Base-by-base conservation (phyloP, 2,888 invertebrate genomes). In the Gasteruption jaculator region DNA sequence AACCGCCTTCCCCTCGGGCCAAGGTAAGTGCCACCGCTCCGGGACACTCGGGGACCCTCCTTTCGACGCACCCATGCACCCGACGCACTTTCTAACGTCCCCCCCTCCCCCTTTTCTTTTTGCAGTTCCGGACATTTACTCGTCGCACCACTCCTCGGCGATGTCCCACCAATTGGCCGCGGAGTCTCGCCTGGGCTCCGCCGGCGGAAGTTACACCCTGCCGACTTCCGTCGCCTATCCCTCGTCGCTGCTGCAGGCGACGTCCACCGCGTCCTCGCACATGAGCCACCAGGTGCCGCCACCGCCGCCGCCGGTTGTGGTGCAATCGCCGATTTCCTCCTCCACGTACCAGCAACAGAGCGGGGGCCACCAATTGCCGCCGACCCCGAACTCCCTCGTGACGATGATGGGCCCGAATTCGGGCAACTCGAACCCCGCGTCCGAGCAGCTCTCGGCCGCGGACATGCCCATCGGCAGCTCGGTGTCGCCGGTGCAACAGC, bases 1-100 rank as follows among this genome's bases (percentile, higher is more conserved):
- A 15, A 75, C 80, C 66, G 79, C 80, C 1, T 83, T 82, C 61
- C 73, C 77, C 0, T 67, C 81, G 32, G 71, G 75, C 53, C 83
- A 83, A 67, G 73, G 83, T 65, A 41, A 55, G 38, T 24, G n/a
- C n/a, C 19, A 8, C 22, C 7, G n/a, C n/a, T n/a, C n/a, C n/a
- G n/a, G n/a, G n/a, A n/a, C n/a, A n/a, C n/a, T n/a, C n/a, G n/a
- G n/a, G n/a, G n/a, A n/a, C n/a, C n/a, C n/a, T n/a, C n/a, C n/a
- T n/a, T n/a, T n/a, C n/a, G n/a, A n/a, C n/a, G n/a, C n/a, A n/a
- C n/a, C n/a, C 16, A 12, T 19, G 24, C 18, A 18, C n/a, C 16
- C 3, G 2, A 4, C 4, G 10, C n/a, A 6, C n/a, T 3, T 29
- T 39, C 8, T 15, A 5, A 14, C 11, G 3, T 29, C 5, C 14